A percentile compares a stretch with the other conserved stretches of the same genome.
Conservation (phyloP, 1,140 invertebrate species). For the Trichonephila clavipes region DNA sequence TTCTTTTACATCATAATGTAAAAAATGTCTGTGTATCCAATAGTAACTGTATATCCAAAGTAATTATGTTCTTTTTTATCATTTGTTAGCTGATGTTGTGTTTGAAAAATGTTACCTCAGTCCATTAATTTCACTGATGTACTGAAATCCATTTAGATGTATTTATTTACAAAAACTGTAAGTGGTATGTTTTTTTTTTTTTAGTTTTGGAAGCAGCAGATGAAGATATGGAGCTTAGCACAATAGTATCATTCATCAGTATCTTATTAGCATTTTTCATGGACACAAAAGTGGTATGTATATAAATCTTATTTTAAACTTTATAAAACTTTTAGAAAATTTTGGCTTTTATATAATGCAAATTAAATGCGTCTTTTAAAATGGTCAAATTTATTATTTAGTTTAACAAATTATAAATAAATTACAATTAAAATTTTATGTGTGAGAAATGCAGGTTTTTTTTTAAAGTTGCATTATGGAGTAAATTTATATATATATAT, state of each 20-base stretch:
- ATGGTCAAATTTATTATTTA: too few relatives aligned
- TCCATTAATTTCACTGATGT: neutral
- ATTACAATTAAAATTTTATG: neutral
- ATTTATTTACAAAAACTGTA: neutral
- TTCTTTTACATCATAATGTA: too few relatives aligned
- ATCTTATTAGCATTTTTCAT: conserved; percentile 61
- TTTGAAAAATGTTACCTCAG: too few relatives aligned
- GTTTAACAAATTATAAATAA: neutral
- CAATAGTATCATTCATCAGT: conserved; percentile 63
- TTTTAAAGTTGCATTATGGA: too few relatives aligned
- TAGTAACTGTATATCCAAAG: too few relatives aligned
- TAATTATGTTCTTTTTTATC: too few relatives aligned
- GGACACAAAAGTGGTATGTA: conserved; percentile 56
- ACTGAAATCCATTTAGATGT: neutral
- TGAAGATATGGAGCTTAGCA: conserved; percentile 73
- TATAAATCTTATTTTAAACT: neutral
- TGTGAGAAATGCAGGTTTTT: too few relatives aligned
- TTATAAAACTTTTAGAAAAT: too few relatives aligned
- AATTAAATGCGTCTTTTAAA: neutral
- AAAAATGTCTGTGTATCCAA: too few relatives aligned
- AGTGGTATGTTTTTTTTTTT: neutral
- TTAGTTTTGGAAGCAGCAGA: conserved; percentile 59
- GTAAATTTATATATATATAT: too few relatives aligned
- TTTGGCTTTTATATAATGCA: too few relatives aligned
- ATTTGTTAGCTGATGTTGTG: too few relatives aligned